Conservation (phyloP, 1,140 invertebrate genomes). For the Telenomus remus region DNA sequence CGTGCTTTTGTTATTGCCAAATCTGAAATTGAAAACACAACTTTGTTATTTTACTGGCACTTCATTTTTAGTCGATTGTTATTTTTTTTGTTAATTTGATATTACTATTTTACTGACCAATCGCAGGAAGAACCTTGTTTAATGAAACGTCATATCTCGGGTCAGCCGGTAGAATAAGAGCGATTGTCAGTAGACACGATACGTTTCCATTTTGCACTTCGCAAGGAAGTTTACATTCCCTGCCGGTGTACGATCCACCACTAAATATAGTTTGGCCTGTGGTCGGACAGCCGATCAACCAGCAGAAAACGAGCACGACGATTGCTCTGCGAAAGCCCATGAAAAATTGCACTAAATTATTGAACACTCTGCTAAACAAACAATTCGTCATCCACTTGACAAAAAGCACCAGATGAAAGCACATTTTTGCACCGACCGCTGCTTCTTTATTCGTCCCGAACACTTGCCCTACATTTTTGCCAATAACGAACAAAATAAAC, state of each 20-base stretch:
- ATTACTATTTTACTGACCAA: conserved; percentile 59
- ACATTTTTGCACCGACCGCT: conserved; percentile 4
- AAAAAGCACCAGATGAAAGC: background rate
- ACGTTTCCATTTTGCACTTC: conserved; percentile 24
- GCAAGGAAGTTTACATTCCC: conserved; percentile 65
- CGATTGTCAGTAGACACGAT: conserved; percentile 65
- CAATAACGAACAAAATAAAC: too few species aligned
- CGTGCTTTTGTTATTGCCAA: conserved; percentile 76
- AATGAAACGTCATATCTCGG: conserved; percentile 65
- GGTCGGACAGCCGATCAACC: conserved; percentile 15
- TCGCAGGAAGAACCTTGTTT: conserved; percentile 65
- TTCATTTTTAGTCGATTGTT: too few species aligned
- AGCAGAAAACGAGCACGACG: conserved; percentile 38
- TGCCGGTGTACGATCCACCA: conserved; percentile 58
- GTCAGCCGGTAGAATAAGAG: conserved; percentile 64
- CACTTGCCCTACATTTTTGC: background rate
- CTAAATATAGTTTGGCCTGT: conserved; percentile 57
- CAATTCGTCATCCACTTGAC: conserved; percentile 5
- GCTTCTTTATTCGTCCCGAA: background rate
- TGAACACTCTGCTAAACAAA: background rate
- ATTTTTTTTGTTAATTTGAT: too few species aligned
- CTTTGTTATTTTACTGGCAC: too few species aligned
- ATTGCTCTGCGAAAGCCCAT: conserved; percentile 53
- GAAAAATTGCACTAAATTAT: conserved; percentile 15
- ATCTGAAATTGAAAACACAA: conserved; percentile 65